Evolutionary conservation across 2,797 vertebrate genomes (phyloP), one percentile per base, ranked within the genome.

Genomic region (Myioborus melanocephalus): DNA sequence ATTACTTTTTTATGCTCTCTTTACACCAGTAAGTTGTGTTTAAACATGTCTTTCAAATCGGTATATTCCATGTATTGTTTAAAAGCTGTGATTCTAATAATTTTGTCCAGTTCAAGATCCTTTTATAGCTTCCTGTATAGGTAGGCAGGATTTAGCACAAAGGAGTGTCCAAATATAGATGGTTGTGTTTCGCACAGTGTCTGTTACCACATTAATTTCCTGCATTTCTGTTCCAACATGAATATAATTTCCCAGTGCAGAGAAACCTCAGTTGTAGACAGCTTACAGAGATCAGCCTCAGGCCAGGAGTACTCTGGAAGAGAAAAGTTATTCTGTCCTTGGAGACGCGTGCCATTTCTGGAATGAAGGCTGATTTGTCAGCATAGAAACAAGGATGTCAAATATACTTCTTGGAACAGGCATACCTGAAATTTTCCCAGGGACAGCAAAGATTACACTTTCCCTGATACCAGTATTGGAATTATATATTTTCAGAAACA

Each of bases 191-290:
- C 95, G 76, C 39, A 43, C 35, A 64, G 64, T 79, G 60, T 90
- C 90, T 89, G 57, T 83, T 83, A 76, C 92, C 82, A 92, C 84
- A 86, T 71, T 57, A 50, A 75, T 94, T 95, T 92, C 87, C 92
- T 85, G 69, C 61, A 87, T 93, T 96, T 72, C 12, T 89, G 53
- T 94, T 96, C 92, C 78, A 92, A 91, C 56, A 75, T 7, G 78
- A 89, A 75, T 90, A 65, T 46, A 39, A 92, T 92, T 87, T 68
- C 81, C 66, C 75, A 83, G 57, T 61, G 71, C 37, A 77, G 56
- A 96, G 71, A 89, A 92, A 53, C 57, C 57, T 84, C 76, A 53
- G 41, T 26, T 77, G 77, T 50, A 96, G 88, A 79, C 52, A 70
- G 75, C 64, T 95, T 86, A 76, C 59, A 72, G 73, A 59, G 79